Base-by-base conservation (phyloP, 2,888 invertebrate genomes). In the Chironomus riparius region DNA sequence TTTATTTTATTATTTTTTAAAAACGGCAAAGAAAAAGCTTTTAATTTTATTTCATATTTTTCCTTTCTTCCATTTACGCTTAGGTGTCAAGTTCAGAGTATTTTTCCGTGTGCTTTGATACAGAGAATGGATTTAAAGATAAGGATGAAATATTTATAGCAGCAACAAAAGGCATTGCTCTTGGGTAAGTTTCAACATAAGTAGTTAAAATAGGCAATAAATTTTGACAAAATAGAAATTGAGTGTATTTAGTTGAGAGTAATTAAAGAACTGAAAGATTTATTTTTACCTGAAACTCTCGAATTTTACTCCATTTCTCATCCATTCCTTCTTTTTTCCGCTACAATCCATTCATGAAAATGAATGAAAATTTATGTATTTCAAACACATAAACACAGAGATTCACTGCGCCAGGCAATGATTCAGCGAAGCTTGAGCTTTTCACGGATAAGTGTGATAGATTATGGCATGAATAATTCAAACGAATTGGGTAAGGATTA, bases 71-170 rank as follows among this genome's bases (percentile, higher is more conserved):
- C 84, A 87, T 79, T 88, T 38, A 10, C 10, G 38, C 88, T 56
- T 84, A 90, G 90, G 88, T 89, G 81, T 89, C 90, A 75, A 91
- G 90, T 82, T 90, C 90, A 79, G 91, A 91, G 80, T 91, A 88
- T 81, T 90, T 91, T 83, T 89, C 89, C 79, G 89, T 91, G 78
- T 88, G 87, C 81, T 91, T 91, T 83, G 90, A 90, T 81, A 85
- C 87, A n/a, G 84, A 85, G 68, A 80, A 81, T 77, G 87, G 84
- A 81, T 77, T 83, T 81, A 81, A 83, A 82, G 79, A 84, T 84
- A 82, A 88, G 83, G 86, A 86, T 50, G 88, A 88, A 78, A 88
- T 91, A 82, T 89, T 90, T 81, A 86, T 90, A 78, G 89, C 90
- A 21, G 90, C 89, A 10, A 86, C 87, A 76, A 88, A 89, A 81